Evolutionary conservation across 1,140 invertebrate genomes (phyloP).

Genomic region (Drosophila virilis): DNA sequence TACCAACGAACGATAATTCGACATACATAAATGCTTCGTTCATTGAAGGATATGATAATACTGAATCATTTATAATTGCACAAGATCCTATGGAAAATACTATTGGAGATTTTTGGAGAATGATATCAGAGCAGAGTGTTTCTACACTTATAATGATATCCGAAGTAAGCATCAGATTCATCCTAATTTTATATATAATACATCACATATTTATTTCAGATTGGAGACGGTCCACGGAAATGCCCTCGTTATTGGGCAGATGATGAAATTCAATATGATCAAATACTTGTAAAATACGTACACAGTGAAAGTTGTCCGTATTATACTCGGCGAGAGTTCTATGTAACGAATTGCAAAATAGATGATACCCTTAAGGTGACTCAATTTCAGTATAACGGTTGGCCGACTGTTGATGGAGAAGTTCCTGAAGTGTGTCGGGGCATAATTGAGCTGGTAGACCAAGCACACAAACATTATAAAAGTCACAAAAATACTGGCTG

Average conservation of each 20-base stretch:
- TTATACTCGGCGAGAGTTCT: slow-evolving; percentile 93
- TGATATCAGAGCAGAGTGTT: slow-evolving; percentile 97
- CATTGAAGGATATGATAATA: slow-evolving; percentile 97
- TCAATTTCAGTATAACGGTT: slow-evolving; percentile 95
- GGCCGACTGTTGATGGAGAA: slow-evolving; percentile 94
- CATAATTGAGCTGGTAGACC: slow-evolving; percentile 91
- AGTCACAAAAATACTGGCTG: slow-evolving; percentile 85
- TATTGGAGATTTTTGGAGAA: slow-evolving; percentile 97
- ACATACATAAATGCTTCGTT: slow-evolving; percentile 99
- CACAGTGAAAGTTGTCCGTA: slow-evolving; percentile 94
- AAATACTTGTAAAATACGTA: slow-evolving; percentile 93
- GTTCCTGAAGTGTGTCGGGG: slow-evolving; percentile 94
- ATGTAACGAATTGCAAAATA: slow-evolving; percentile 92
- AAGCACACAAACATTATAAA: slow-evolving; percentile 86
- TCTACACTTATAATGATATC: slow-evolving; percentile 97
- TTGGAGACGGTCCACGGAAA: slow-evolving; percentile 90
- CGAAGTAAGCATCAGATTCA: slow-evolving; percentile 88
- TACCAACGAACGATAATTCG: slow-evolving; percentile 93
- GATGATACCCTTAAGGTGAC: slow-evolving; percentile 89
- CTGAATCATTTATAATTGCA: slow-evolving; percentile 96
- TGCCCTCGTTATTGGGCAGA: slow-evolving; percentile 97
- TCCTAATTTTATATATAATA: background rate
- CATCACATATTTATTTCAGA: slow-evolving; percentile 71
- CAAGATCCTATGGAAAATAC: slow-evolving; percentile 97
- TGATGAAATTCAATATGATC: slow-evolving; percentile 92